Percentiles rank a stretch among this genome's conserved stretches.
These are phyloP conservation scores for Stenopsyche tienmushanensis DNA, from an alignment of 1,140 invertebrate species.

Conservation along the genomic window DNA sequence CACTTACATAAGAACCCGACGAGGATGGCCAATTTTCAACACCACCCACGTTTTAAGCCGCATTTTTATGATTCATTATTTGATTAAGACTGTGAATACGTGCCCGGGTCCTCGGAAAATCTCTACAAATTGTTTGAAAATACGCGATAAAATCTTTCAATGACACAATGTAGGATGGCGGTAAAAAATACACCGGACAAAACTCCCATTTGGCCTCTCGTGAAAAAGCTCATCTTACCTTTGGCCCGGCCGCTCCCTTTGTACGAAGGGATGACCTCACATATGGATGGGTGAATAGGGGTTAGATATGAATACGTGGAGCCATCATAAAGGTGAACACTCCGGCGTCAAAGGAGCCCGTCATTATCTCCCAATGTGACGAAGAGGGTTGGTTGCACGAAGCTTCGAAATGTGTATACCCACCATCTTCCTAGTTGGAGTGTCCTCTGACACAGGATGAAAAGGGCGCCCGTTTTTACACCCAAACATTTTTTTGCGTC, in stretches of 20 bases:
- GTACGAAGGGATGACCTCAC: background rate
- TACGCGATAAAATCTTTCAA: background rate
- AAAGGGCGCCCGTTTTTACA: background rate
- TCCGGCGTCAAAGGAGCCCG: constrained; percentile 6
- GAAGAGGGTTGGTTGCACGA: background rate
- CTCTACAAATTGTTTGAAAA: too few relatives aligned
- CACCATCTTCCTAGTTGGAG: background rate
- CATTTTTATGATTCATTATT: background rate
- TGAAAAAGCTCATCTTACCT: background rate
- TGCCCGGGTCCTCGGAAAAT: too few relatives aligned
- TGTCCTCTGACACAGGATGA: background rate
- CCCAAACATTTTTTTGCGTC: background rate
- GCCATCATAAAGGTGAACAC: constrained; percentile 12
- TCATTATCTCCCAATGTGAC: constrained; percentile 9
- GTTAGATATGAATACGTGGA: constrained; percentile 1
- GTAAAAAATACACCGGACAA: background rate
- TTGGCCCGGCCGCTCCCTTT: background rate
- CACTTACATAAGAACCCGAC: too few relatives aligned
- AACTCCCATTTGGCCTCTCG: background rate
- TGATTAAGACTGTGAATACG: background rate
- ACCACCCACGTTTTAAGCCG: too few relatives aligned
- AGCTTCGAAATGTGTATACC: background rate
- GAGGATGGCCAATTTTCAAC: too few relatives aligned
- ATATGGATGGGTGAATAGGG: background rate
- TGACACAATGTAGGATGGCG: background rate